Evolutionary conservation across 2,797 vertebrate species (phyloP).

Genomic region (Lophius americanus): DNA sequence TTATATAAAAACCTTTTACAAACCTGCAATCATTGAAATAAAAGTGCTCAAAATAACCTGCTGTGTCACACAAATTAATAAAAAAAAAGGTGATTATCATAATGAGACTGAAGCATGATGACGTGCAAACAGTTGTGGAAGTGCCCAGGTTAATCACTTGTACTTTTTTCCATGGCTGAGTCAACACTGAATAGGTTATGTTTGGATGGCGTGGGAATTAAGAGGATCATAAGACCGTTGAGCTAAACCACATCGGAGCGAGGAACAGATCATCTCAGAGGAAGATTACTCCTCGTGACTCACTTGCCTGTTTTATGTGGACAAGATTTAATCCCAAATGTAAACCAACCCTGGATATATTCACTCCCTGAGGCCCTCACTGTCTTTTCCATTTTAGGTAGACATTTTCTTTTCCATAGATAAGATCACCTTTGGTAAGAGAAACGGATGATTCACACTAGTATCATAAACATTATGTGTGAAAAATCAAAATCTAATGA

Average conservation of each 20-base stretch:
- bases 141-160: conserved; percentile 26
- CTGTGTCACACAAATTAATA: conserved; percentile 10
- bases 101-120: not conserved
- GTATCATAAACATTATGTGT: not conserved
- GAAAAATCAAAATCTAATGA: not conserved
- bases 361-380: conserved; percentile 19
- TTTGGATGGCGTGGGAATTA: conserved; percentile 33
- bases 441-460: not conserved
- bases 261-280: conserved; percentile 47
- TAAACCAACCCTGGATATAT: conserved; percentile 35
- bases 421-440: conserved; percentile 33
- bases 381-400: conserved; percentile 14
- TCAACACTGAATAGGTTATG: conserved; percentile 46
- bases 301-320: conserved; percentile 39
- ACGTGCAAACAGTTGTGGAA: not conserved
- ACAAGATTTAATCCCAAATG: conserved; percentile 48
- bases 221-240: conserved; percentile 33
- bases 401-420: conserved; percentile 22
- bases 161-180: conserved; percentile 23
- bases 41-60: not conserved
- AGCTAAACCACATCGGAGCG: conserved; percentile 26
- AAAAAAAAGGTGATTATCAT: not conserved
- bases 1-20: no score
- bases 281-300: conserved; percentile 58
- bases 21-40: no score